Evolutionary conservation across 2,888 invertebrate species (phyloP), one percentile per base, ranked within the genome.

Genomic region (Meteorus colon): DNA sequence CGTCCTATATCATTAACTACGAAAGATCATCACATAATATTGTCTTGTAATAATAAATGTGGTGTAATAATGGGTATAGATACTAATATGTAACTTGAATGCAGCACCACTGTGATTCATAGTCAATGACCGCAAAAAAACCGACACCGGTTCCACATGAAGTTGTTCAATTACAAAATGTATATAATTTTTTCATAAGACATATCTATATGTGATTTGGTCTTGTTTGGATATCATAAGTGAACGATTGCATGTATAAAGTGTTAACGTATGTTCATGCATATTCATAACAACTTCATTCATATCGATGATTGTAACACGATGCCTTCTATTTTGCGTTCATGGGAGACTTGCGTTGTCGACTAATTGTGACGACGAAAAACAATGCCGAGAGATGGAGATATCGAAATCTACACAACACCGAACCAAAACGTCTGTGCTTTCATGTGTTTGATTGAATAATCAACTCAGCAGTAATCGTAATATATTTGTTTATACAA

Each of bases 371-470:
- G 31, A 59, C 59, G 55, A 73, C 66, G 41, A 37, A 55, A 55
- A 51, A 67, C 34, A 27, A 65, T 37, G 19, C 31, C 14, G 29
- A 34, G 45, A 68, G 65, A 69, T 75, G 48, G 60, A 74, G 75
- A 75, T 69, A 75, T 60, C 34, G 55, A 37, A 51, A 55, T 73
- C 34, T 37, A 65, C 73, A 65, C 34, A 51, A 65, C 66, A 27
- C 66, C 73, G 73, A 55, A 73, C 73, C 41, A 73, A 73, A 41
- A 29, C 67, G 66, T 31, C 66, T 67, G 34, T 45, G 37, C 62
- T 10, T 76, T 68, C 72, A 76, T 72, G 67, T 76, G 72, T 72
- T 19, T 31, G 72, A 72, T 68, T 65, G 55, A 55, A n/a, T 24
- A 55, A 55, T 55, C 24, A 68, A 29, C 29, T 31, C 29, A 0